Evolutionary conservation across 2,888 invertebrate species (phyloP).

Genomic region (Graphium colonna): DNA sequence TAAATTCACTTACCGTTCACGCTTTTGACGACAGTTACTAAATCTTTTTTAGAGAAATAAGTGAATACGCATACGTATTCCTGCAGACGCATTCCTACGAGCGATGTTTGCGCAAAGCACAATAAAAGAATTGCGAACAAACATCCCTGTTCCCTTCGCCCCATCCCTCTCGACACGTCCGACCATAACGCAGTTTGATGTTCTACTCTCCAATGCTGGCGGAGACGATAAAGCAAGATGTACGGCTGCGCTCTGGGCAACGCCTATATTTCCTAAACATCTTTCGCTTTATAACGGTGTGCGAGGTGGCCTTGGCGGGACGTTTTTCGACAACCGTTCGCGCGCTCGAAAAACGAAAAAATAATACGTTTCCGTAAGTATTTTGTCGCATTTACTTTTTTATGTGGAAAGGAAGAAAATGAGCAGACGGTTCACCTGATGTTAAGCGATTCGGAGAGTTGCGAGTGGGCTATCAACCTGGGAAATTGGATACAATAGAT

Average conservation of each 20-base stretch:
- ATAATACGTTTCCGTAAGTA: slow-evolving; percentile 8
- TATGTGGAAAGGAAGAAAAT: slow-evolving; percentile 16
- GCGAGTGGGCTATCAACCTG: too few species aligned
- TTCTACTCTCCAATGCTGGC: slow-evolving; percentile 79
- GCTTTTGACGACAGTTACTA: too few species aligned
- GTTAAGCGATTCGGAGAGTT: too few species aligned
- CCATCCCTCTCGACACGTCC: slow-evolving; percentile 73
- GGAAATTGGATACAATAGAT: too few species aligned
- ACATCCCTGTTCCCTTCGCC: slow-evolving; percentile 55
- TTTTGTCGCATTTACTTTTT: slow-evolving; percentile 9
- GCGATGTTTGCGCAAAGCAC: slow-evolving; percentile 64
- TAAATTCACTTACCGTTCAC: too few species aligned
- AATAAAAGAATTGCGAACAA: slow-evolving; percentile 74
- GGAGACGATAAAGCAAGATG: slow-evolving; percentile 71
- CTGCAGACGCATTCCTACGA: slow-evolving; percentile 39
- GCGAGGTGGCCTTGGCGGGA: slow-evolving; percentile 63
- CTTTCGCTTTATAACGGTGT: slow-evolving; percentile 69
- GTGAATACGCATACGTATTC: too few species aligned
- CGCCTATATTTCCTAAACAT: slow-evolving; percentile 80
- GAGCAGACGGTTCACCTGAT: too few species aligned
- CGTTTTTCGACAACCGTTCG: slow-evolving; percentile 32
- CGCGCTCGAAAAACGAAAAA: neutral
- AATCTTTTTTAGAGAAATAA: too few species aligned
- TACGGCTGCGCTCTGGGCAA: slow-evolving; percentile 77
- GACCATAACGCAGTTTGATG: slow-evolving; percentile 78